Evolutionary conservation across 2,888 invertebrate species (phyloP), one percentile per base, ranked within the genome.

Genomic region (Cheilosia urbana): DNA sequence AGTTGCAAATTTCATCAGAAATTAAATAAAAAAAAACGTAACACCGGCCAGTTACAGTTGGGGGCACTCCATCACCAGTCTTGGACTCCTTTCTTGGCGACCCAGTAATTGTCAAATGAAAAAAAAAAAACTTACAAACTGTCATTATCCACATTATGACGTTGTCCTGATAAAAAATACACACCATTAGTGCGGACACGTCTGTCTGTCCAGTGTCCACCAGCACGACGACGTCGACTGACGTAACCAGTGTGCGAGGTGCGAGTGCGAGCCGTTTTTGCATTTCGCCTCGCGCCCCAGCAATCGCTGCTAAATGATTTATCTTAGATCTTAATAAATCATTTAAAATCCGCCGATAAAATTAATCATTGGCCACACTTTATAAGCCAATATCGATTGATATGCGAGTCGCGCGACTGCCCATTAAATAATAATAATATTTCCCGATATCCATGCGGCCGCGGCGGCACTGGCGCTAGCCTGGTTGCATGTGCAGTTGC

Each of bases 321-420:
- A 91, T 90, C 89, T 89, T 84, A 88, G 87, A 87, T 88, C 89
- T 87, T 89, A 88, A 91, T 91, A 91, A 91, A 91, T 90, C 90
- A 91, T 88, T 88, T 89, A 88, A 89, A 89, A 89, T 89, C 88
- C 88, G 66, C 87, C 89, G 89, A 90, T 91, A 89, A 89, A 90
- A 90, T 90, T 90, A 90, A 89, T 89, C 89, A 90, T 89, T 88
- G 88, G 88, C 89, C 89, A 88, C 89, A 89, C 89, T 89, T 88
- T 88, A 87, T 87, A 88, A 88, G 87, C 87, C 66, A 88, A 87
- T 88, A 87, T 76, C 88, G 88, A 88, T 88, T 87, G 88, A 87
- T 87, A 87, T 80, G 85, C 85, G 62, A 76, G 81, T 81, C 42
- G 60, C 60, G 42, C 85, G 65, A 77, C 68, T 68, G 62, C 77